Conservation (phyloP, 2,888 invertebrate species). For the Caenorhabditis macrosperma region DNA sequence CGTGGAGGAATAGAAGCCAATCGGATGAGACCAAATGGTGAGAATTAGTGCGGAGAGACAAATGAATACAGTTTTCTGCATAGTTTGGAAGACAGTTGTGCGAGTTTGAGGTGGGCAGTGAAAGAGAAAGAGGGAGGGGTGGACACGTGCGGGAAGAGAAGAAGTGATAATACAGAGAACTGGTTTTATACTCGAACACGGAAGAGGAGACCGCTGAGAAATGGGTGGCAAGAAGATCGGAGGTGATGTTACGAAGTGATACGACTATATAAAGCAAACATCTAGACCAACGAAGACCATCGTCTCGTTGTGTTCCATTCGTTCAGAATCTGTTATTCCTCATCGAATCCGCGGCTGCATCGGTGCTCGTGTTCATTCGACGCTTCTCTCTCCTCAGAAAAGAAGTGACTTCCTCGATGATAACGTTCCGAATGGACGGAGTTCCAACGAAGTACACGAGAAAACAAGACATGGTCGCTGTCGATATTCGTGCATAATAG, state of each 20-base stretch:
- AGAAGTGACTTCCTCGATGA: too few species aligned
- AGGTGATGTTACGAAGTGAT: background rate
- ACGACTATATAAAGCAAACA: background rate
- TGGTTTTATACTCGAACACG: slow-evolving; percentile 4
- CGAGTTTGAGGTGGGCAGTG: background rate
- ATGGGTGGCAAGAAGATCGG: background rate
- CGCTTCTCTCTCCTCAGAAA: too few species aligned
- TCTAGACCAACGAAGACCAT: slow-evolving; percentile 1
- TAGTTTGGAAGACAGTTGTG: background rate
- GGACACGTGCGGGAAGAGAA: background rate
- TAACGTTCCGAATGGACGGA: too few species aligned
- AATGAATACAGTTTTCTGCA: background rate
- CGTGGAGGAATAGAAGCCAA: background rate
- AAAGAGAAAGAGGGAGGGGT: background rate
- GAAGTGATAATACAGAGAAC: slow-evolving; percentile 1
- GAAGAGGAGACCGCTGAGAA: background rate
- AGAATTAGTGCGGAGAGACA: background rate
- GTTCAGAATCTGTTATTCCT: too few species aligned
- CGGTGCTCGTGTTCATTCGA: too few species aligned
- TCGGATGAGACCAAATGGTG: background rate
- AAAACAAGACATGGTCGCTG: background rate
- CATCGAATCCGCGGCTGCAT: background rate
- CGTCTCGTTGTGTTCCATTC: too few species aligned
- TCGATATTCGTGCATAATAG: background rate
- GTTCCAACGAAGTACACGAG: background rate